Evolutionary conservation across 2,113 vertebrate species (phyloP).

Genomic region (Passer domesticus): DNA sequence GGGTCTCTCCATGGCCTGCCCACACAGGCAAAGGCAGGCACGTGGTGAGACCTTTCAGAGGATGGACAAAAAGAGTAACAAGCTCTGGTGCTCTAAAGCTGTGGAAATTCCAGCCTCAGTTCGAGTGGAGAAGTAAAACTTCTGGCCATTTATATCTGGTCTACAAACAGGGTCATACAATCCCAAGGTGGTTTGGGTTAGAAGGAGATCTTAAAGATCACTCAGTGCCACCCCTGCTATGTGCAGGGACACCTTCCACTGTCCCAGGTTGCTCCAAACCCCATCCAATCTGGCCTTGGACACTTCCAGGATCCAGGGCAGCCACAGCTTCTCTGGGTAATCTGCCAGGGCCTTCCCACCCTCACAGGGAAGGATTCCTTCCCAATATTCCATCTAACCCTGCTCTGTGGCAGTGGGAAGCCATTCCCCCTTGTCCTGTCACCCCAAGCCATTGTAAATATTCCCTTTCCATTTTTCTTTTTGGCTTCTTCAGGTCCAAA

Average conservation of each 20-base stretch:
- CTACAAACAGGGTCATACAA: neutral
- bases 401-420: neutral
- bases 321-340: neutral
- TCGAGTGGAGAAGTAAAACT: neutral
- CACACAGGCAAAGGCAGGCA: neutral
- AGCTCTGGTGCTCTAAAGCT: neutral
- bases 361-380: neutral
- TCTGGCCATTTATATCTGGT: neutral
- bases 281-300: accelerated
- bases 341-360: neutral
- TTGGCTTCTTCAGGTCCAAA: neutral
- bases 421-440: neutral
- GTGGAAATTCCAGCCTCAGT: neutral
- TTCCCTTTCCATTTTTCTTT: neutral
- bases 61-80: neutral
- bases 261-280: accelerated
- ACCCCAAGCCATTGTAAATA: neutral
- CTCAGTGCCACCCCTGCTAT: neutral
- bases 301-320: neutral
- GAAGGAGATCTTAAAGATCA: neutral
- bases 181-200: neutral
- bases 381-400: neutral
- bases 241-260: neutral
- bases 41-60: accelerated
- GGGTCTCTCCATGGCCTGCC: neutral